These are phyloP conservation scores for Gasterosteus aculeatus DNA, from an alignment of 2,113 vertebrate species.

Conservation along the genomic window DNA sequence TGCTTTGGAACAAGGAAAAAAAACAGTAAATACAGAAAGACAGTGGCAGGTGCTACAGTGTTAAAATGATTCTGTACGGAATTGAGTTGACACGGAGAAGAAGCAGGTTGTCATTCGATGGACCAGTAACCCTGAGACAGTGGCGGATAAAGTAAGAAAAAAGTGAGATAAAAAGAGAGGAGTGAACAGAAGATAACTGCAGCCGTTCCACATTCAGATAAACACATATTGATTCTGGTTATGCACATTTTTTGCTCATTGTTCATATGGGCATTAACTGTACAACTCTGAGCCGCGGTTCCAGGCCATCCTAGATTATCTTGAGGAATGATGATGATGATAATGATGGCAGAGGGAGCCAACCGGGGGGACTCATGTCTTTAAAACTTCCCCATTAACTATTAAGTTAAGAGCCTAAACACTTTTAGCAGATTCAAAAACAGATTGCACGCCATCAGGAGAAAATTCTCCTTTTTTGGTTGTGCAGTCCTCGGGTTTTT, in stretches of 20 bases:
- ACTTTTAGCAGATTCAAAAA: constrained; percentile 38
- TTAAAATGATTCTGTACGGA: neutral
- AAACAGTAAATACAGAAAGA: neutral
- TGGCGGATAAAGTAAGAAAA: neutral
- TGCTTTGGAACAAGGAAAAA: neutral
- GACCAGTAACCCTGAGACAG: constrained; percentile 25
- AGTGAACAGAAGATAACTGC: neutral
- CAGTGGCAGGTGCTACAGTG: neutral
- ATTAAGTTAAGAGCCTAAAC: constrained; percentile 44
- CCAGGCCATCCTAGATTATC: constrained; percentile 64
- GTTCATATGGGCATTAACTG: constrained; percentile 20
- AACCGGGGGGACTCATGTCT: constrained; percentile 34
- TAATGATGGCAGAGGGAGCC: constrained; percentile 42
- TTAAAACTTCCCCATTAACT: constrained; percentile 50
- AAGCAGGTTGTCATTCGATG: neutral
- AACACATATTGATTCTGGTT: constrained; percentile 32
- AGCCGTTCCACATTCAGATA: constrained; percentile 5
- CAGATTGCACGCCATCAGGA: constrained; percentile 24
- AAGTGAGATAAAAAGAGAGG: constrained; percentile 12
- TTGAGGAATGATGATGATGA: constrained; percentile 54
- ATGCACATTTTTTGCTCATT: constrained; percentile 34
- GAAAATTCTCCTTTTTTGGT: constrained; percentile 44
- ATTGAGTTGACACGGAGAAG: neutral
- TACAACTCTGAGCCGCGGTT: constrained; percentile 42
- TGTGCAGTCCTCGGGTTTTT: neutral